Base-by-base conservation (phyloP, 2,888 invertebrate genomes). In the Polydrusus pterygomalis region DNA sequence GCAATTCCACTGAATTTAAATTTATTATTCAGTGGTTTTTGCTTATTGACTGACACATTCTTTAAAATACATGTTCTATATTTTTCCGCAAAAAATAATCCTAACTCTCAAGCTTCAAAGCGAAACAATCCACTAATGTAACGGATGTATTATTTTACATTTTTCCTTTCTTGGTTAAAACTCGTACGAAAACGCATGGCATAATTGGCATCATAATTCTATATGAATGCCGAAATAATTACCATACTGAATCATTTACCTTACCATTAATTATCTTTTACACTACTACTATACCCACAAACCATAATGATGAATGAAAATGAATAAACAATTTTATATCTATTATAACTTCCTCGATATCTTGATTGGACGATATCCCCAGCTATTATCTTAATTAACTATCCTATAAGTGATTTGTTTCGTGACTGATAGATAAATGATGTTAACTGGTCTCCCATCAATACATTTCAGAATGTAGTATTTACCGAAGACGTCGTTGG, bases 401-500 rank as follows among this genome's bases (percentile, higher is more conserved):
- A 56, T 47, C 15, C n/a, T 49, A 49, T 62, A 62, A 70, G 45
- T 49, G 70, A 60, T 60, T 68, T 49, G 62, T 70, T 75, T 75
- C 75, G 70, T 75, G 75, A 71, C 67, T 75, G 75, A 70, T 43
- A 13, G 75, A 70, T 75, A 70, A 56, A 72, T 56, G 56, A 56
- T 64, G 54, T 54, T 40, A 25, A 5, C 25, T 63, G 38, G 72
- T 17, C 17, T 47, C 58, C 38, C 34, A 40, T 56, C 68, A 25
- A 58, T 69, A 74, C 73, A 68, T 65, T 75, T 75, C 71, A 71
- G 75, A 75, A 75, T 71, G 75, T 70, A 75, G 70, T 65, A 65
- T 65, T n/a, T 25, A 70, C 56, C 43, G 49, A 62, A 70, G 70
- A 70, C 70, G 70, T 70, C 56, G 58, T 70, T 65, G 54, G 18